phyloP scores from a whole-genome alignment of 2,888 invertebrate genomes.

The Pristionchus exspectatus region DNA sequence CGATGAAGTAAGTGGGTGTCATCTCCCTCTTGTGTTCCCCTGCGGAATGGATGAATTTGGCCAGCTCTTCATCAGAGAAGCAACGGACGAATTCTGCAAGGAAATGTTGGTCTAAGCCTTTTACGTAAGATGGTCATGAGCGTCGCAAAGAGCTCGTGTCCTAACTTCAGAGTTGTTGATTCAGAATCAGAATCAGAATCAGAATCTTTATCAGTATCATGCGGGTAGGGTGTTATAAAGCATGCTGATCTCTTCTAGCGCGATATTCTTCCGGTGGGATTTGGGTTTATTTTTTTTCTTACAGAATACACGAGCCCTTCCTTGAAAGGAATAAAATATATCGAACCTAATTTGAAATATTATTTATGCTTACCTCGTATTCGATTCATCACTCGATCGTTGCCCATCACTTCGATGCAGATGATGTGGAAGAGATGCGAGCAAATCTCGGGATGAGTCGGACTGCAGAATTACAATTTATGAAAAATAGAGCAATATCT shows the following conservation, averaged over 20 bases:
- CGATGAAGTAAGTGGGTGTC: slow-evolving; percentile 6
- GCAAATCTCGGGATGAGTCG: background rate
- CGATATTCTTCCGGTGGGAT: no score
- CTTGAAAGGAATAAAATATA: no score
- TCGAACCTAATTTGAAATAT: background rate
- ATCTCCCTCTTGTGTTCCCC: background rate
- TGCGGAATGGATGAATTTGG: background rate
- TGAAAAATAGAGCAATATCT: background rate
- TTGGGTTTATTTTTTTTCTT: no score
- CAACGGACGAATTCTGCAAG: slow-evolving; percentile 20
- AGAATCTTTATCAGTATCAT: no score
- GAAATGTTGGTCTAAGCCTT: no score
- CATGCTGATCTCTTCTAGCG: no score
- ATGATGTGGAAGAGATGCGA: slow-evolving; percentile 23
- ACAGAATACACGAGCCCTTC: no score
- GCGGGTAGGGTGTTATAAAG: no score
- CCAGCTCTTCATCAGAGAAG: slow-evolving; percentile 4
- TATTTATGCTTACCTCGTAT: background rate
- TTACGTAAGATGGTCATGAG: background rate
- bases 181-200: background rate
- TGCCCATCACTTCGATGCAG: slow-evolving; percentile 32
- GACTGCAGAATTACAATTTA: background rate
- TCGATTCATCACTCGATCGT: background rate
- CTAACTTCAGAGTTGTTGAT: background rate
- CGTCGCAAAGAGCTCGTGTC: background rate